Base-by-base conservation (phyloP, 2,113 vertebrate species). In the Prionailurus bengalensis region DNA sequence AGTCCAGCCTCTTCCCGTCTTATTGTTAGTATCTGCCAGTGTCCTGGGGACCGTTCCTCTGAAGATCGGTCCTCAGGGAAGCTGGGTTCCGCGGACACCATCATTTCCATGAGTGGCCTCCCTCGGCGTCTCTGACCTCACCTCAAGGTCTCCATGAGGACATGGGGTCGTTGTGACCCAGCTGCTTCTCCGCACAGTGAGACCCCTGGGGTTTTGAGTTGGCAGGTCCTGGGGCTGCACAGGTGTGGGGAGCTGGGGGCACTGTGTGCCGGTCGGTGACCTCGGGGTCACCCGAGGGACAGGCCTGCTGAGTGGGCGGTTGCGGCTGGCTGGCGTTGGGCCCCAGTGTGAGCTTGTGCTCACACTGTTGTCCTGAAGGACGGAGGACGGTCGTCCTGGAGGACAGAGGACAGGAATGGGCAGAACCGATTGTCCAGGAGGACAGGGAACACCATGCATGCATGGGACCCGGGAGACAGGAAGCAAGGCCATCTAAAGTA, bases 151-250 rank as follows among this genome's bases (percentile, higher is more conserved):
- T 51, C 63, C 4, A 0, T 0, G 15, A 42, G 61, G 23, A 31
- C 19, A 3, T 0, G 6, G 23, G 23, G 23, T 11, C 4, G 0
- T 31, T 79, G 17, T 7, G 9, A 66, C 61, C 42, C 25, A 11
- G 45, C 16, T 39, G 55, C 8, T 15, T 21, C 31, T 78, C 48
- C 0, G 5, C 19, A 80, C 48, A 23, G 48, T 0, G 31, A 53
- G 31, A 17, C 31, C 78, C n/a, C 12, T 42, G 23, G 71, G 70
- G 33, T 17, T 36, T 36, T 13, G 16, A 21, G 36, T 73, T 25
- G 36, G 70, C 21, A 36, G n/a, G 36, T 36, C 70, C 36, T 10
- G 12, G 19, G 45, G 42, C 19, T 3, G 17, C 1, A 6, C 9
- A 55, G 1, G 19, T 6, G 2, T 80, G 78, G 51, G 31, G 39